Base-by-base conservation (phyloP, 2,888 invertebrate species). In the Argynnis bischoffii region DNA sequence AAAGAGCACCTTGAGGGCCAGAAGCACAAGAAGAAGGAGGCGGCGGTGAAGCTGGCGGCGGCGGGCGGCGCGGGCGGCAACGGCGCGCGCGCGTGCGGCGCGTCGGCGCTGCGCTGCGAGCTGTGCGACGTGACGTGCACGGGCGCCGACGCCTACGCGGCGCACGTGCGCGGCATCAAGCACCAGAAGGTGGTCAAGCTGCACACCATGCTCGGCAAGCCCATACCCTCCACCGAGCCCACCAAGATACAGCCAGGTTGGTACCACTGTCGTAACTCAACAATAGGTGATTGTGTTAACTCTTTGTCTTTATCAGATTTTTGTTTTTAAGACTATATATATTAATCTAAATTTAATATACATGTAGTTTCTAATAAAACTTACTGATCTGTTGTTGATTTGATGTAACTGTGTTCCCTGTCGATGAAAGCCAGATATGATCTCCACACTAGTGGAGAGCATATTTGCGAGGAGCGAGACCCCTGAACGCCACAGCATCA, bases 1-100 rank as follows among this genome's bases (percentile, higher is more conserved):
- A 92, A 91, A 74, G 99, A 99, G 88, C 99, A 99, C 93, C 93
- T 99, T 82, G 99, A 99, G 85, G 99, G 99, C 0, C 99, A 99
- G 90, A 98, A 98, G 89, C 99, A 99, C 92, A 99, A 99, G 94
- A 99, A 99, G 94, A 98, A 99, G 87, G 99, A 99, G 87, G 97
- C 82, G 93, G 95, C 76, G 90, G 95, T 77, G 91, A 94, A 79
- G 94, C 94, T 74, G 94, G 94, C 78, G 93, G 95, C 72, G 93
- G 94, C 77, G 87, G 94, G 78, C 93, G 95, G 77, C 90, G 94
- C 95, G 75, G 92, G 94, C 95, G 63, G 95, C 75, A 92, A 94
- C 95, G 63, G 95, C 94, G 79, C 87, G 85, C 85, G 88, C 68
- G 87, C 85, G 54, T 84, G 84, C 60, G 88, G 88, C 73, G 90